These are phyloP conservation scores for Ciconia maguari DNA, from an alignment of 2,113 vertebrate species.

Conservation along the genomic window DNA sequence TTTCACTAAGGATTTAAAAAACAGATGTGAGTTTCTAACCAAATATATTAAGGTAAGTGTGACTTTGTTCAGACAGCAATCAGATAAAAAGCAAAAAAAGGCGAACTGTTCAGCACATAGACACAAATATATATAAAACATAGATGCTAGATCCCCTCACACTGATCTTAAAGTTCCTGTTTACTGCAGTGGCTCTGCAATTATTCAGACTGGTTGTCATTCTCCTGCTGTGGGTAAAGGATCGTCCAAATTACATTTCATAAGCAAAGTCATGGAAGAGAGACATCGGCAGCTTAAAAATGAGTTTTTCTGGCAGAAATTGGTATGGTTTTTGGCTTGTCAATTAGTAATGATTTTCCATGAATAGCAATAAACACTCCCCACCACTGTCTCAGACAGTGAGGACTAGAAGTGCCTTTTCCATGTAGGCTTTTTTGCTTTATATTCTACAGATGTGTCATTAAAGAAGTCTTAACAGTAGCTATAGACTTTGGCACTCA, in stretches of 20 bases:
- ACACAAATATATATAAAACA: not conserved
- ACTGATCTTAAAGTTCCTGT: not conserved
- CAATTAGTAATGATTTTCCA: constrained; percentile 50
- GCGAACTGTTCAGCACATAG: not conserved
- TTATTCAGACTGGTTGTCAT: not conserved
- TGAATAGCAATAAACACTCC: constrained; percentile 43
- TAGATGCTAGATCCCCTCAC: not conserved
- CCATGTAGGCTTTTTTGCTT: constrained; percentile 20
- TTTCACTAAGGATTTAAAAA: not conserved
- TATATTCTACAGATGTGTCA: constrained; percentile 51
- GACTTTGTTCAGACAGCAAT: not conserved
- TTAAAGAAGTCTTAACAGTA: constrained; percentile 43
- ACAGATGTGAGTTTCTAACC: not conserved
- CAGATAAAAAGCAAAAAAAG: not conserved
- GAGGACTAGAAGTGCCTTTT: constrained; percentile 35
- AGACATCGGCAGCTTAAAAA: not conserved
- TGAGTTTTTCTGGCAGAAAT: constrained; percentile 26
- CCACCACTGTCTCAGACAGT: not conserved
- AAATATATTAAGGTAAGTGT: not conserved
- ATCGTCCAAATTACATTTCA: constrained; percentile 29
- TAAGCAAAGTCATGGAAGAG: constrained; percentile 21
- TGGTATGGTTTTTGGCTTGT: constrained; percentile 44
- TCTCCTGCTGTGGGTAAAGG: not conserved
- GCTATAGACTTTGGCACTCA: constrained; percentile 24
- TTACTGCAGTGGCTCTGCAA: not conserved